Percentiles rank a stretch among this genome's conserved stretches.
phyloP scores from a whole-genome alignment of 2,797 vertebrate genomes.

The Channallabes apus region DNA sequence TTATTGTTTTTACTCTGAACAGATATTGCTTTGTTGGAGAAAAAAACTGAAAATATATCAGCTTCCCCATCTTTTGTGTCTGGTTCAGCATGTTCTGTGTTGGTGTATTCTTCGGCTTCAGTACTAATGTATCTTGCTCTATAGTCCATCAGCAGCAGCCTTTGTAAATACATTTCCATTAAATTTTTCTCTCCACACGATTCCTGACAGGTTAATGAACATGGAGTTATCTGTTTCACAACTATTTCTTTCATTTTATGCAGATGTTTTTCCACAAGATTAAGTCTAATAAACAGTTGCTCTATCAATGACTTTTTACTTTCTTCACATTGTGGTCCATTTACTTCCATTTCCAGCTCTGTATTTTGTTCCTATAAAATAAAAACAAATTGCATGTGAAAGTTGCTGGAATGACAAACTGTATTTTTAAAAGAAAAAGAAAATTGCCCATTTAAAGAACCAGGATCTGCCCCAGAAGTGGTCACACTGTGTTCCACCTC shows the following conservation, averaged over 20 bases:
- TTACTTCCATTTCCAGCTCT: background rate
- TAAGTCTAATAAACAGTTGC: conserved; percentile 48
- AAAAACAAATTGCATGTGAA: too few relatives aligned
- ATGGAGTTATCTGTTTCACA: conserved; percentile 8
- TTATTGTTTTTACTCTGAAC: conserved; percentile 48
- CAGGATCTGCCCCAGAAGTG: too few relatives aligned
- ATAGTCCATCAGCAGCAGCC: conserved; percentile 38
- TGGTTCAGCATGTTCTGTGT: background rate
- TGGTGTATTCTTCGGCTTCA: background rate
- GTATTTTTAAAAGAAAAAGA: background rate
- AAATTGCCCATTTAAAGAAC: too few relatives aligned
- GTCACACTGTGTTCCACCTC: too few relatives aligned
- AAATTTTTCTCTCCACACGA: conserved; percentile 21
- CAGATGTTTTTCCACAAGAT: background rate
- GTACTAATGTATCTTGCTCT: conserved; percentile 13
- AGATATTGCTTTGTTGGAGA: conserved; percentile 37
- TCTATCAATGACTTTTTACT: conserved; percentile 56
- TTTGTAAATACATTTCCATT: conserved; percentile 24
- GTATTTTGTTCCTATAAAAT: background rate
- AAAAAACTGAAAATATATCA: background rate
- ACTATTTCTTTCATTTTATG: conserved; percentile 1
- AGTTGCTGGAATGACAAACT: too few relatives aligned
- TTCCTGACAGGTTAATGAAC: conserved; percentile 10
- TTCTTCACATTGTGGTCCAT: background rate
- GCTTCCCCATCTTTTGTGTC: background rate